Base-by-base conservation (phyloP, 2,113 vertebrate genomes). In the Mesoclemmys tuberculata region DNA sequence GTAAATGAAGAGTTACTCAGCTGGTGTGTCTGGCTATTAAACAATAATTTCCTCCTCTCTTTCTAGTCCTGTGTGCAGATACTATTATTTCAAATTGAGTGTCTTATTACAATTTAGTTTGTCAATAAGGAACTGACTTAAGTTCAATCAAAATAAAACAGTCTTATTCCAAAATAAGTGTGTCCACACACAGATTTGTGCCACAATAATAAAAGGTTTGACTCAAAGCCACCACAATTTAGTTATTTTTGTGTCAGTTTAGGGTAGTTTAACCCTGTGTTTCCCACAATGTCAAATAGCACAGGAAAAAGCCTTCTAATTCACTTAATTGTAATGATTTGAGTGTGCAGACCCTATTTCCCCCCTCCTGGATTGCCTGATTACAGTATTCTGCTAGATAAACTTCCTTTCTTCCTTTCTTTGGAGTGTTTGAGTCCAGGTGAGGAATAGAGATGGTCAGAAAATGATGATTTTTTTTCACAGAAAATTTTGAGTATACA, bases 31-130 rank as follows among this genome's bases (percentile, higher is more conserved):
- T 18, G 5, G 35, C 4, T 10, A 2, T 49, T 71, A 51, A 87
- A 38, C 2, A 54, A 83, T 0, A 0, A 41, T 52, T 74, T 82
- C 35, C 31, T 35, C 31, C 46, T 46, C 6, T 10, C 6, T 81
- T 52, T n/a, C 49, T 22, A 52, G 10, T 24, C 11, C 49, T 24
- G 13, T 35, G 31, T 16, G 29, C 29, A 61, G 58, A 35, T 64
- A 10, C 56, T 56, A 5, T 61, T 64, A 64, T 64, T 64, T 64
- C 58, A 35, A 35, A 64, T 13, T 64, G 29, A 35, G 14, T 35
- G 31, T 31, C 58, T 31, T 18, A 35, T 64, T 64, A 64, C 6
- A 64, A 64, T 35, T 64, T 64, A 16, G 14, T 18, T 31, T 35
- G 31, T 35, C 58, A 14, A 31, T 64, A 64, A 64, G 31, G 58